Conservation (phyloP, 2,113 vertebrate genomes). For the Macrotis lagotis region DNA sequence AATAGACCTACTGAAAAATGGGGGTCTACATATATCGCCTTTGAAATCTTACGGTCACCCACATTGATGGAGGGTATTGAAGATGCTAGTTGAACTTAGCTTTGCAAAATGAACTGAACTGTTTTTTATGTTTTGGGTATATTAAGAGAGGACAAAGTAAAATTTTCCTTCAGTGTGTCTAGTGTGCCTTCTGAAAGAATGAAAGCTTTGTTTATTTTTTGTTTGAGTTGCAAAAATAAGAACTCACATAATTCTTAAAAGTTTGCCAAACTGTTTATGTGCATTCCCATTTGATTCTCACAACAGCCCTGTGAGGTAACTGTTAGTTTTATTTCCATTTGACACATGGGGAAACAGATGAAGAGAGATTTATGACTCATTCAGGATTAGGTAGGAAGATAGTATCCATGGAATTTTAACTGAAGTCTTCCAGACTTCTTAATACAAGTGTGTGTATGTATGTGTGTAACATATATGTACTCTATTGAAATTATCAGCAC, state of each 20-base stretch:
- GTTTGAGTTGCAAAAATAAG: neutral
- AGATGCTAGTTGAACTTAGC: neutral
- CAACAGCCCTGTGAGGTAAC: too few relatives aligned
- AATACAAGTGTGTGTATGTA: too few relatives aligned
- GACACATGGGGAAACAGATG: neutral
- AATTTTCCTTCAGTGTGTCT: neutral
- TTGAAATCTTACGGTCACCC: too few relatives aligned
- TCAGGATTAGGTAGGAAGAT: neutral
- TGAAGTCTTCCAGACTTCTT: neutral
- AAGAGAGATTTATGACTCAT: neutral
- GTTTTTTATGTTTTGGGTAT: neutral
- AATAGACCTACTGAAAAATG: too few relatives aligned
- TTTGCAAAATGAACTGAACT: constrained; percentile 14
- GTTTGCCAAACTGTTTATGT: too few relatives aligned
- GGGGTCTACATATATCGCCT: too few relatives aligned
- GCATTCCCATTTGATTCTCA: too few relatives aligned
- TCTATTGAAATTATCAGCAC: too few relatives aligned
- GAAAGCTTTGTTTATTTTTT: constrained; percentile 29
- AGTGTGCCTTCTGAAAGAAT: neutral
- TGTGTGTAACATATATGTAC: too few relatives aligned
- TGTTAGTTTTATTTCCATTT: too few relatives aligned
- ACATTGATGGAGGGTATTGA: too few relatives aligned
- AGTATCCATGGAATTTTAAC: neutral
- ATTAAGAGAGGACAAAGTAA: constrained; percentile 30
- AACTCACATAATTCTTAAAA: too few relatives aligned